Conservation (phyloP, 2,113 vertebrate species). For the Carassius auratus region DNA sequence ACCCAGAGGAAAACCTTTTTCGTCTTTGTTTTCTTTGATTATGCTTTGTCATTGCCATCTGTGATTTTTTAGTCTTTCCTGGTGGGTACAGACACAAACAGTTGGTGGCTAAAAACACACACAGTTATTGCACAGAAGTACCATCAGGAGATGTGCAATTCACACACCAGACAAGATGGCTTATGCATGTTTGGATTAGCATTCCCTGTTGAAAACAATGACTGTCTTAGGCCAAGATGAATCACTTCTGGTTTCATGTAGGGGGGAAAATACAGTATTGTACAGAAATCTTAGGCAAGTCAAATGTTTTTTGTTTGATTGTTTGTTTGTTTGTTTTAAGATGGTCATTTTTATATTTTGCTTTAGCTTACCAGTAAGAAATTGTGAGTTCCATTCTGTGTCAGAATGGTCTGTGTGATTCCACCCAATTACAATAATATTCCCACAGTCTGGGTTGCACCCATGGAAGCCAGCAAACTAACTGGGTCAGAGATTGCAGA, state of each 20-base stretch:
- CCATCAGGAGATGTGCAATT: neutral
- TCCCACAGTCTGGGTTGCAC: too few species aligned
- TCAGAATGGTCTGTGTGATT: too few species aligned
- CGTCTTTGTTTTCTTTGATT: conserved; percentile 43
- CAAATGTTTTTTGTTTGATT: too few species aligned
- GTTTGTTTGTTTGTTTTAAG: neutral
- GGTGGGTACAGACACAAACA: neutral
- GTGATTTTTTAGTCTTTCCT: conserved; percentile 21
- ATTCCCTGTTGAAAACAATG: neutral
- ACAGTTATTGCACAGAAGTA: neutral
- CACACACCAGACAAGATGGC: neutral
- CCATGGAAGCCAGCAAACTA: too few species aligned
- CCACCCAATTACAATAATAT: too few species aligned
- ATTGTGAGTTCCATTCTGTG: neutral
- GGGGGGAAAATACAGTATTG: neutral
- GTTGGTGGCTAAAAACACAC: neutral
- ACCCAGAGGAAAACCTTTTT: conserved; percentile 22
- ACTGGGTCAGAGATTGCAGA: too few species aligned
- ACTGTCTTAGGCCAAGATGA: conserved; percentile 1
- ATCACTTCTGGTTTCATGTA: neutral
- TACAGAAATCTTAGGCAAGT: neutral
- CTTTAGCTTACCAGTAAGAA: neutral
- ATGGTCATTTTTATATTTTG: neutral
- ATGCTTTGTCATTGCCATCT: conserved; percentile 44
- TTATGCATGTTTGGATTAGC: conserved; percentile 8